Base-by-base conservation (phyloP, 1,140 invertebrate genomes). In the Pogonomyrmex californicus region DNA sequence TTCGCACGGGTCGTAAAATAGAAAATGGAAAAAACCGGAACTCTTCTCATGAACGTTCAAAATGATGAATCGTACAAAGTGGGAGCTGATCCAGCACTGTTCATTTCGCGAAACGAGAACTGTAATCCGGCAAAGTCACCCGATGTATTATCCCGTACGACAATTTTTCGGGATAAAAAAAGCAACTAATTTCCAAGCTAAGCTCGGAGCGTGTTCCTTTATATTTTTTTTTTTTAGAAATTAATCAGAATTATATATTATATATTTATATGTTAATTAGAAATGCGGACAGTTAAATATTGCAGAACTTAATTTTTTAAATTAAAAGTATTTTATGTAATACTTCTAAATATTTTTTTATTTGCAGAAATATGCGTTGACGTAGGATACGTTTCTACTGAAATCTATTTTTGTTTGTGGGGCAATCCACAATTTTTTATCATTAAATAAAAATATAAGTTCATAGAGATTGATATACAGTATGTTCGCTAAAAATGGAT, bases 11-110 rank as follows among this genome's bases (percentile, higher is more conserved):
- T 70, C 14, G 36, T 70, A 56, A 81, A 81, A 70, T 70, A 56
- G 78, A 81, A 81, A 81, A 56, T 68, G 38, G 17, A 70, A 70
- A 56, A 70, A 30, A 68, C 56, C 49, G 49, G 47, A 58, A 68
- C 36, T 36, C 23, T 14, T 49, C 63, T 81, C 49, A 4, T 44
- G 36, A 44, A 81, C 38, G 49, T 81, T 38, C 65, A 38, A 38
- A 56, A 70, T 70, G 63, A 81, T 70, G 78, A 70, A 81, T 81
- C 38, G 65, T 70, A 81, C 14, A 60, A 56, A 56, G 4, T 36
- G 14, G 14, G 36, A 81, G n/a, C 77, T 70, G 77, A 81, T 68
- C 63, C 47, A 70, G 36, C 44, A 36, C 36, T 81, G 63, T 81
- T 81, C 78, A 81, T 70, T 58, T 70, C 7, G 38, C 7, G 23